A percentile compares a stretch with the other conserved stretches of the same genome.
phyloP scores from a whole-genome alignment of 2,888 invertebrate genomes.

The Nemoura dubitans region DNA sequence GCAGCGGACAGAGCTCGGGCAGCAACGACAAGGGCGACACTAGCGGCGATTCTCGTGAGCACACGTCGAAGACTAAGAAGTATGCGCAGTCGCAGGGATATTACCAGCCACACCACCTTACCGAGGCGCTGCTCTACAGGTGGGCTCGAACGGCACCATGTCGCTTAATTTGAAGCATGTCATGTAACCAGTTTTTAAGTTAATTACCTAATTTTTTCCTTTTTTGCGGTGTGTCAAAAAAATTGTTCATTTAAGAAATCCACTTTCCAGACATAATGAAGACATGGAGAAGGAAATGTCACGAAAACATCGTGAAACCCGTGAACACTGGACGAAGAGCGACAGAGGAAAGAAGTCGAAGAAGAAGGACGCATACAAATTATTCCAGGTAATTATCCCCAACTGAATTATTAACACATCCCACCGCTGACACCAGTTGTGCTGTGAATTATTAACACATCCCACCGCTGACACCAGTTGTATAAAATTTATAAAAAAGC shows the following conservation, averaged over 20 bases:
- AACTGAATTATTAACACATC: too few relatives aligned
- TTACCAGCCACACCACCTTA: constrained; percentile 63
- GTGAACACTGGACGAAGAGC: constrained; percentile 63
- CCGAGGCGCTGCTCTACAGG: constrained; percentile 68
- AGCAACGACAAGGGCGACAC: constrained; percentile 59
- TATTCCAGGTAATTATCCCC: constrained; percentile 40
- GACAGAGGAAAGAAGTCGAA: constrained; percentile 60
- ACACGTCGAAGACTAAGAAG: constrained; percentile 62
- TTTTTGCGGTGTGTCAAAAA: too few relatives aligned
- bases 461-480: too few relatives aligned
- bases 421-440: too few relatives aligned
- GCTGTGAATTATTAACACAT: too few relatives aligned
- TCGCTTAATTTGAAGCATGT: too few relatives aligned
- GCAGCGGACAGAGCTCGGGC: constrained; percentile 46
- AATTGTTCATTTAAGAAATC: not conserved
- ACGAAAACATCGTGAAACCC: constrained; percentile 67
- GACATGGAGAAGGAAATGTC: constrained; percentile 84
- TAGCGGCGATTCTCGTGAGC: constrained; percentile 64
- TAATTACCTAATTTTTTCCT: too few relatives aligned
- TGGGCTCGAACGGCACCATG: constrained; percentile 52
- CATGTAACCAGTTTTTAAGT: too few relatives aligned
- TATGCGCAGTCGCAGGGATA: constrained; percentile 54
- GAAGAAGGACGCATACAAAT: constrained; percentile 43
- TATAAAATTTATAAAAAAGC: too few relatives aligned
- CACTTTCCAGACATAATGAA: constrained; percentile 72